phyloP scores from a whole-genome alignment of 1,140 invertebrate genomes.

The Heliothis virescens region DNA sequence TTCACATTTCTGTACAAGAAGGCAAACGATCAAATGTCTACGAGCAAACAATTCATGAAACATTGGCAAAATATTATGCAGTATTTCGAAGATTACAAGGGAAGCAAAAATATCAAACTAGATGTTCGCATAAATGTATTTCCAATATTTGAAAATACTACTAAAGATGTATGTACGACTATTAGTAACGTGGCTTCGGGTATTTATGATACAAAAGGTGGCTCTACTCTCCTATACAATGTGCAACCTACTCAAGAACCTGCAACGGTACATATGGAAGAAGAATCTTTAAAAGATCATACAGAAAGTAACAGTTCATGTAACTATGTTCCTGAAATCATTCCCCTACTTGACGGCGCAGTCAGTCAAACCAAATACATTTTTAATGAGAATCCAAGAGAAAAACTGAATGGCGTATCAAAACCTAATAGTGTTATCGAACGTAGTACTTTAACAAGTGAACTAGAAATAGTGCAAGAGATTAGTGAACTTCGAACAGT shows the following conservation, averaged over 20 bases:
- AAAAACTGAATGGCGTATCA: conserved; percentile 35
- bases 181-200: conserved; percentile 31
- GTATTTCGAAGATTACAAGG: conserved; percentile 61
- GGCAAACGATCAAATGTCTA: conserved; percentile 38
- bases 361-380: conserved; percentile 67
- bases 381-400: conserved; percentile 51
- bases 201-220: conserved; percentile 6
- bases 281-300: conserved; percentile 30
- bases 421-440: conserved; percentile 37
- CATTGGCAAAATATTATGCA: conserved; percentile 65
- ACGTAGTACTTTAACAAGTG: conserved; percentile 36
- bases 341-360: conserved; percentile 70
- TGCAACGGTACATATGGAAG: background rate
- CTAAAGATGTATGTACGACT: conserved; percentile 40
- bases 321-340: conserved; percentile 58
- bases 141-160: conserved; percentile 40
- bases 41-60: conserved; percentile 57
- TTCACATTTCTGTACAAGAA: conserved; percentile 60
- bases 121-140: conserved; percentile 68
- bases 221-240: conserved; percentile 25
- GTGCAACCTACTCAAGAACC: conserved; percentile 1
- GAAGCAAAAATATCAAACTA: conserved; percentile 65
- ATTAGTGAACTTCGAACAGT: conserved; percentile 66
- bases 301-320: conserved; percentile 21
- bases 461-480: conserved; percentile 64